These are phyloP conservation scores for Rotaria macrura DNA, from an alignment of 2,888 invertebrate species.

Conservation along the genomic window DNA sequence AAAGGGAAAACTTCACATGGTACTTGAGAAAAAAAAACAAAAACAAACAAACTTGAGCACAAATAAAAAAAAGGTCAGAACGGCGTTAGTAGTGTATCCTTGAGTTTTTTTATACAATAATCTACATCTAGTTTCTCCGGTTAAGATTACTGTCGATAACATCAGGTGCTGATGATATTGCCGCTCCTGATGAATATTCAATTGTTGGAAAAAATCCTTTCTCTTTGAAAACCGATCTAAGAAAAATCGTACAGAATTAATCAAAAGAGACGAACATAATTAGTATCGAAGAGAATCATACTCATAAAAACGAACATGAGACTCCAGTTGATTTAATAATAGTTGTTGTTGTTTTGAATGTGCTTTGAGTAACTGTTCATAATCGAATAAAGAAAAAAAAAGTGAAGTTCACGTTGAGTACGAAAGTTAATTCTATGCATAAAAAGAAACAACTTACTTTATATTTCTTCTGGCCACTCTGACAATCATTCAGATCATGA, in stretches of 20 bases:
- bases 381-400: neutral
- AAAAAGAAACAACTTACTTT: too few species aligned
- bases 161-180: neutral
- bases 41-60: neutral
- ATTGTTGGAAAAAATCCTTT: conserved; percentile 2
- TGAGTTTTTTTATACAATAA: neutral
- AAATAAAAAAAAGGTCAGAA: neutral
- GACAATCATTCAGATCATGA: neutral
- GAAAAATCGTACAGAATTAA: neutral
- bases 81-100: neutral
- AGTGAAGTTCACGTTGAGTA: too few species aligned
- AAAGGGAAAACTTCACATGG: too few species aligned
- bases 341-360: conserved; percentile 17
- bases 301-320: conserved; percentile 2
- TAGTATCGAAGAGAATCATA: neutral
- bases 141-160: neutral
- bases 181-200: neutral
- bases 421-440: too few species aligned
- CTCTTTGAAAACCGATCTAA: conserved; percentile 10
- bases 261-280: too few species aligned
- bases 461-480: neutral
- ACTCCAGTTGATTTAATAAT: neutral
- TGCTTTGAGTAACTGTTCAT: neutral
- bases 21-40: neutral
- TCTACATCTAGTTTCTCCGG: neutral